Evolutionary conservation across 2,888 invertebrate genomes (phyloP).

Genomic region (Imbricaverruca yamaguchii): DNA sequence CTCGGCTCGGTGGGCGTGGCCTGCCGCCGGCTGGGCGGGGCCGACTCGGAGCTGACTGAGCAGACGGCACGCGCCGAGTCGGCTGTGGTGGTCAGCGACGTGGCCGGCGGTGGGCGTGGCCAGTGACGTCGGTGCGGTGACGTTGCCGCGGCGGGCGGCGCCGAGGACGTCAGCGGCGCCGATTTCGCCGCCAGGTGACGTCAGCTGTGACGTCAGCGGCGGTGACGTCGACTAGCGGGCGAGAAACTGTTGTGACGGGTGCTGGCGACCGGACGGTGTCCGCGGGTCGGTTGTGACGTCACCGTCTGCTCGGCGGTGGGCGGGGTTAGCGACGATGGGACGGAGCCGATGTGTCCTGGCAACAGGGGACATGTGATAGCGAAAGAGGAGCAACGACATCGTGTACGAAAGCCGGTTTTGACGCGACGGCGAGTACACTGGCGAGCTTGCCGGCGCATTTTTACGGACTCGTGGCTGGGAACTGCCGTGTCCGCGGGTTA

Average conservation of each 20-base stretch:
- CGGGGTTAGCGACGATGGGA: too few species aligned
- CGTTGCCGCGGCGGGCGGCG: background rate
- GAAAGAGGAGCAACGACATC: too few species aligned
- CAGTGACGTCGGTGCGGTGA: background rate
- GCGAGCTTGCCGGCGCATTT: too few species aligned
- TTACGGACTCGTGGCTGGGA: too few species aligned
- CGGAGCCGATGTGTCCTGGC: too few species aligned
- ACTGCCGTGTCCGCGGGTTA: too few species aligned
- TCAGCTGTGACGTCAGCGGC: background rate
- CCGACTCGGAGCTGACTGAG: constrained; percentile 25
- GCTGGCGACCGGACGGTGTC: background rate
- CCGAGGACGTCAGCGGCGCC: background rate
- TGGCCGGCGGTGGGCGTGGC: background rate
- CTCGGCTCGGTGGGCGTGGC: constrained; percentile 54
- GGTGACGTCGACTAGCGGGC: background rate
- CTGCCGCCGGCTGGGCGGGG: constrained; percentile 37
- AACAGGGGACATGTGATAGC: too few species aligned
- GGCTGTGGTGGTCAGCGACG: constrained; percentile 1
- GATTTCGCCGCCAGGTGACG: background rate
- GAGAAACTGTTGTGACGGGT: background rate
- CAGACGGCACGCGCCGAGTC: constrained; percentile 18
- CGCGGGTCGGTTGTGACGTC: too few species aligned
- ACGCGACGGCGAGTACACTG: too few species aligned
- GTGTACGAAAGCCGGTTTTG: too few species aligned
- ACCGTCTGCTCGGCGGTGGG: too few species aligned